Evolutionary conservation across 2,888 invertebrate species (phyloP), one percentile per base, ranked within the genome.

Genomic region (Ochropleura leucogaster): DNA sequence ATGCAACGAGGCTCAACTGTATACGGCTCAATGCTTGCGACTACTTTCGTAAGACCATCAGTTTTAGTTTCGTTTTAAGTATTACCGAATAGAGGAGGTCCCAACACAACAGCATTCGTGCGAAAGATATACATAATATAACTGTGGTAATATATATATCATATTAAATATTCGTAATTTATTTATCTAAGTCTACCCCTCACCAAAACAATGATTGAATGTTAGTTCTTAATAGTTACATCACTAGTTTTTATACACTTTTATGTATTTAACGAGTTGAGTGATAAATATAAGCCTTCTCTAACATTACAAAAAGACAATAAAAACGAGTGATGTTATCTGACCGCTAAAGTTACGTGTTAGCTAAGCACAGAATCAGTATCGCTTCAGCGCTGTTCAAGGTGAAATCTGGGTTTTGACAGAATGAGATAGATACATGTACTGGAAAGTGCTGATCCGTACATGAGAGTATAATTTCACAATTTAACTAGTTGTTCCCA

Each of bases 91-190:
- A 40, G 12, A 49, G 12, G 49, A n/a, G 7, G 9, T 46, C 47
- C 30, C 44, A 67, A 14, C 14, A 49, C 8, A 67, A 51, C 46
- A 53, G 47, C 14, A 64, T n/a, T 47, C 42, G 30, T 47, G 30
- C 42, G 55, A 55, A 66, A 81, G 66, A 73, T 73, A 67, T 62
- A 47, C 42, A 30, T 66, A 47, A 30, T 66, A 47, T 30, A 57
- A 47, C 16, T 42, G 42, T 42, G 47, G 6, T 47, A 49, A 63
- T 53, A 18, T 62, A 8, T 62, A 71, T 42, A 77, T 53, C 42
- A 53, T 30, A 30, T 30, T 30, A 53, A 64, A 72, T 47, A 79
- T 71, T 60, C 8, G 14, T 40, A 53, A n/a, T 14, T 65, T 62
- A 5, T n/a, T 63, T 40, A 40, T 51, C 0, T 77, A 60, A 57